phyloP scores from a whole-genome alignment of 2,797 vertebrate genomes.

The Philypnodon macrostomus region DNA sequence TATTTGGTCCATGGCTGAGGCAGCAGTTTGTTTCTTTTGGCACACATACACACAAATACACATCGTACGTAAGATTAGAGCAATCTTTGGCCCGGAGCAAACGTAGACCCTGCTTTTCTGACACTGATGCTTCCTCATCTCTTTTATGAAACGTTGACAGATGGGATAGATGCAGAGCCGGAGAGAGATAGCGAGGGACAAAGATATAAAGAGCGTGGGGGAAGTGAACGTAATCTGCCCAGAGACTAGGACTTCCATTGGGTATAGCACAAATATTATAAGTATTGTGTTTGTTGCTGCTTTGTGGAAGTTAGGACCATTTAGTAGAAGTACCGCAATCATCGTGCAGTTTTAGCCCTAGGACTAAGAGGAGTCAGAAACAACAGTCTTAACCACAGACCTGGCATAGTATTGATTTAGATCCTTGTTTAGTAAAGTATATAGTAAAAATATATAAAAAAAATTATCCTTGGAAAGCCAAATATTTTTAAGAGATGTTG shows the following conservation, averaged over 20 bases:
- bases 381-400: no score
- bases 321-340: background rate
- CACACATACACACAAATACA: conserved; percentile 8
- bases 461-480: no score
- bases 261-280: conserved; percentile 25
- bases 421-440: no score
- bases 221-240: conserved; percentile 64
- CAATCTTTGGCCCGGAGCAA: conserved; percentile 27
- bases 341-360: no score
- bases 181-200: conserved; percentile 43
- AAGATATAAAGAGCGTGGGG: conserved; percentile 46
- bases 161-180: conserved; percentile 55
- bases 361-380: no score
- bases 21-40: conserved; percentile 16
- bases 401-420: no score
- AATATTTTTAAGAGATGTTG: no score
- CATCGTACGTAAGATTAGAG: conserved; percentile 34
- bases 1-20: conserved; percentile 3
- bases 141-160: conserved; percentile 59
- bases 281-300: background rate
- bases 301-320: conserved; percentile 1
- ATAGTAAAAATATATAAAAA: no score
- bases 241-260: conserved; percentile 57
- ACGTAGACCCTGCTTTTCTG: conserved; percentile 28
- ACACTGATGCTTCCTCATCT: conserved; percentile 47